Conservation (phyloP, 2,113 vertebrate species). For the Circaetus cinerascens region DNA sequence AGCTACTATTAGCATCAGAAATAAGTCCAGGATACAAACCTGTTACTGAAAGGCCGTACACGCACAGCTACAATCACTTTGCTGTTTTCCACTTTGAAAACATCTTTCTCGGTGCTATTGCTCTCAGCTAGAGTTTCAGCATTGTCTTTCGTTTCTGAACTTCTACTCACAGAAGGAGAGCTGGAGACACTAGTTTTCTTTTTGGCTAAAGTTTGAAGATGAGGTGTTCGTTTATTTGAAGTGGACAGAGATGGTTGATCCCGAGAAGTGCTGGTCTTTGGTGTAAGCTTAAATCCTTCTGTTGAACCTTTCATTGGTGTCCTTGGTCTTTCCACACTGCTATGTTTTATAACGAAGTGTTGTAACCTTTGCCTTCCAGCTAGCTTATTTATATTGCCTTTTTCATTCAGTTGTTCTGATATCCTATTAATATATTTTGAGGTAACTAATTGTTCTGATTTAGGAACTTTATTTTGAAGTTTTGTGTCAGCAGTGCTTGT, state of each 20-base stretch:
- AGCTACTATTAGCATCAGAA: not conserved
- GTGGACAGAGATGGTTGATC: not conserved
- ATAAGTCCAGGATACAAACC: slow-evolving; percentile 69
- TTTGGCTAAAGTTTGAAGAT: not conserved
- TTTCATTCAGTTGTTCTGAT: slow-evolving; percentile 43
- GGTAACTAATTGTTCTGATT: not conserved
- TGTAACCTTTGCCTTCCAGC: slow-evolving; percentile 49
- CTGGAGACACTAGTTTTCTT: not conserved
- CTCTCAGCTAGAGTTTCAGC: not conserved
- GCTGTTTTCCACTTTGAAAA: slow-evolving; percentile 82
- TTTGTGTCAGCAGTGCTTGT: not conserved
- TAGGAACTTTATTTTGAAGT: not conserved
- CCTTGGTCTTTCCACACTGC: slow-evolving; percentile 64
- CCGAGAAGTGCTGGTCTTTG: not conserved
- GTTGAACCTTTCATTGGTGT: slow-evolving; percentile 1
- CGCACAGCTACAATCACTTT: slow-evolving; percentile 90
- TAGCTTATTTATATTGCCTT: slow-evolving; percentile 56
- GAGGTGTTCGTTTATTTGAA: not conserved
- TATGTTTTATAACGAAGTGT: slow-evolving; percentile 21
- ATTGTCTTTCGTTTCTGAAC: not conserved
- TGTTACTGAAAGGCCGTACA: slow-evolving; percentile 86
- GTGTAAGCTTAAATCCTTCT: slow-evolving; percentile 6
- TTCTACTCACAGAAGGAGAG: not conserved
- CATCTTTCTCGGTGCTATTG: not conserved
- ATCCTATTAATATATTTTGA: slow-evolving; percentile 63